Evolutionary conservation across 1,140 invertebrate genomes (phyloP), one percentile per base, ranked within the genome.

Genomic region (Geopemphigus sp.): DNA sequence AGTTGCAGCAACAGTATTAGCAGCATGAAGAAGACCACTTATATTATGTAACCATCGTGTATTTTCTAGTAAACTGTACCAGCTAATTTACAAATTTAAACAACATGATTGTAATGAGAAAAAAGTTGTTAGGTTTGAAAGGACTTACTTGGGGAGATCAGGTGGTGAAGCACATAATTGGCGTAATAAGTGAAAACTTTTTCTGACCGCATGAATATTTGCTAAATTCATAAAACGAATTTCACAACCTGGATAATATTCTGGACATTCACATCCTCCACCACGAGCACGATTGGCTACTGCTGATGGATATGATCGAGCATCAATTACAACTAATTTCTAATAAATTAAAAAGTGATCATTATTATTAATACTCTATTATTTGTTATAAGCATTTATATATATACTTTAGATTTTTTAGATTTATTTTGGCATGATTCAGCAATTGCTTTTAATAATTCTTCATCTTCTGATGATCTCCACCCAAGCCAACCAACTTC

Each of bases 161-260:
- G 90, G 87, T 15, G 91, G 88, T 64, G 92, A 89, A 47, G 92
- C 90, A 82, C 93, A 94, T 0, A 97, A 86, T 72, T 90, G 89
- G 66, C 93, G 85, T 39, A 94, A 87, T 39, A 91, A 89, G 78
- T 93, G 91, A 85, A 94, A 94, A 84, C 92, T 93, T 83, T 94
- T 95, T 50, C 97, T 88, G 83, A 98, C 94, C 73, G 93, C 91
- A 87, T 98, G 97, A 82, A 99, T 98, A 86, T 99, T 99, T 70
- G 95, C 93, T 85, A 99, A 87, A 86, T 94, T 94, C 96, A 98
- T 98, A 85, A 98, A 99, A 85, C 96, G 91, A 80, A 98, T 96
- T 86, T 98, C 96, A 84, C 95, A 94, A 83, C 90, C 91, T 0
- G 92, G 91, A 87, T 98, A 98, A 88, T 97, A 97, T 85, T 95